Conservation (phyloP, 1,140 invertebrate genomes). For the Papilio helenus region DNA sequence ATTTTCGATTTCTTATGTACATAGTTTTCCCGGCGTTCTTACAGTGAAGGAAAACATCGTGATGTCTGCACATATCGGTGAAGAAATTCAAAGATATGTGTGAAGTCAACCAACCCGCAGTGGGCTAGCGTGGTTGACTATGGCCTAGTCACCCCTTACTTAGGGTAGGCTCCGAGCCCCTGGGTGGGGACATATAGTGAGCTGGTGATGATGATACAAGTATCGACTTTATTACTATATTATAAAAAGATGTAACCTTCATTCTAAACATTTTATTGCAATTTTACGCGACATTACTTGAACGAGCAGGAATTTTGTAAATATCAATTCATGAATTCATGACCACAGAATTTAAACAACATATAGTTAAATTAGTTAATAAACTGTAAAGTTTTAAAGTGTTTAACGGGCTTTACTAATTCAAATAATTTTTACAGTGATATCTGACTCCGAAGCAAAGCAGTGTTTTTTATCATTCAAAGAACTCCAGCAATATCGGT, state of each 20-base stretch:
- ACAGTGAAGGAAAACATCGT: too few relatives aligned
- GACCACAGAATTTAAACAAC: background rate
- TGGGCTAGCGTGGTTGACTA: too few relatives aligned
- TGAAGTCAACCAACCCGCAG: too few relatives aligned
- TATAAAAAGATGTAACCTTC: background rate
- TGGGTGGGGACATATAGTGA: too few relatives aligned
- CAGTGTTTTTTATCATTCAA: background rate
- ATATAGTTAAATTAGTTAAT: background rate
- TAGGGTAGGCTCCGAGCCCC: too few relatives aligned
- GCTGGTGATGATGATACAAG: too few relatives aligned
- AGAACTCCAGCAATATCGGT: background rate
- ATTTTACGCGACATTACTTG: background rate
- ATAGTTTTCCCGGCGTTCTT: too few relatives aligned
- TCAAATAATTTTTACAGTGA: background rate
- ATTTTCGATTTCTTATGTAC: too few relatives aligned
- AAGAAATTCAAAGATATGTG: too few relatives aligned
- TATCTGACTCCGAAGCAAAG: background rate
- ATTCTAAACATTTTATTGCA: background rate
- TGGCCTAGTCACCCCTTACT: too few relatives aligned
- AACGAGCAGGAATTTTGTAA: background rate
- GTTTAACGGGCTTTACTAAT: background rate
- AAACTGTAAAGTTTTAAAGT: too few relatives aligned
- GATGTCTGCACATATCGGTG: too few relatives aligned
- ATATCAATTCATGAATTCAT: background rate
- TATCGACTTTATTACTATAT: background rate